phyloP scores from a whole-genome alignment of 2,888 invertebrate genomes.

The Aporophyla nigra region DNA sequence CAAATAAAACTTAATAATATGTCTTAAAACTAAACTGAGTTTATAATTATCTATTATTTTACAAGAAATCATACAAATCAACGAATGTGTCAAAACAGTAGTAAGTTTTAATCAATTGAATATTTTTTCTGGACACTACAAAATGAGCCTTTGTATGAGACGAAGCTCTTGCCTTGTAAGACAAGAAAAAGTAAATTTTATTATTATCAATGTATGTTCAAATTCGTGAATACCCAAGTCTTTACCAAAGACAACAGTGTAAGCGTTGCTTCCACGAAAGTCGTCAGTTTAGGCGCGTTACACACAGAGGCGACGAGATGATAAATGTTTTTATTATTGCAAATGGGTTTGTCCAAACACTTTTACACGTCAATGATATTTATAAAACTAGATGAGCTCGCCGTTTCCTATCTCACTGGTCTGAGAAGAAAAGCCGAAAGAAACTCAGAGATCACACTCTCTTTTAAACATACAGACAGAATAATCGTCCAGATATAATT shows the following conservation, averaged over 20 bases:
- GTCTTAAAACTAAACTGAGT: slow-evolving; percentile 46
- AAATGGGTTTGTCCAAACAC: no score
- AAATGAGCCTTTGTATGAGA: neutral
- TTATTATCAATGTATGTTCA: neutral
- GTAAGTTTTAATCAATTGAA: neutral
- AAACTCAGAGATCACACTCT: no score
- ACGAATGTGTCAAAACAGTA: neutral
- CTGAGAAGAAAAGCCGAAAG: no score
- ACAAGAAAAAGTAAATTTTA: neutral
- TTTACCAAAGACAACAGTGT: neutral
- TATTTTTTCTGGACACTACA: neutral
- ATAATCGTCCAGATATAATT: no score
- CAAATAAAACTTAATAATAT: slow-evolving; percentile 7
- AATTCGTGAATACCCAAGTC: neutral
- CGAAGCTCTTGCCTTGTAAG: neutral
- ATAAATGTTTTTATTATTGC: no score
- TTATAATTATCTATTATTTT: slow-evolving; percentile 27
- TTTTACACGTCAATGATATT: no score
- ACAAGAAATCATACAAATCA: slow-evolving; percentile 2
- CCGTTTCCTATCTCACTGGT: no score
- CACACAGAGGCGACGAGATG: neutral
- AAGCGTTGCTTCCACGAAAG: neutral
- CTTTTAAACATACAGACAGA: no score
- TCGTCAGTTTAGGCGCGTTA: neutral
- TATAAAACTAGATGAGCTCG: no score